Percentiles rank a stretch among this genome's conserved stretches.
Conservation (phyloP, 2,888 invertebrate genomes). For the Glyphotaelius pellucidus region DNA sequence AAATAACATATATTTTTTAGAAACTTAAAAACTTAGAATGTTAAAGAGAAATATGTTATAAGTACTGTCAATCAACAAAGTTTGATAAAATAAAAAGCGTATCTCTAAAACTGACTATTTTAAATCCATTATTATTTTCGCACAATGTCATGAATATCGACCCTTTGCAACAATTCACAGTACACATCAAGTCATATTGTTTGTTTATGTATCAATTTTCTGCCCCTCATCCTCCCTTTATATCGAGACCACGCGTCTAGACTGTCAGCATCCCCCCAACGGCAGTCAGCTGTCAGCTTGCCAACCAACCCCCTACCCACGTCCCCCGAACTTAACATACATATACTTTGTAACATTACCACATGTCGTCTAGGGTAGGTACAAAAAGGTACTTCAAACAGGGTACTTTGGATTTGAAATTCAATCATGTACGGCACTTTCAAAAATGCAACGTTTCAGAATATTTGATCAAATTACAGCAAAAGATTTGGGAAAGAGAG, state of each 20-base stretch:
- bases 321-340: not conserved
- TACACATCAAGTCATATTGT: not conserved
- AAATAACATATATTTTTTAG: too few relatives aligned
- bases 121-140: not conserved
- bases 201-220: constrained; percentile 14
- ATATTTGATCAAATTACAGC: not conserved
- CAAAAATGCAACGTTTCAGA: not conserved
- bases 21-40: too few relatives aligned
- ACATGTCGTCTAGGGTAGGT: not conserved
- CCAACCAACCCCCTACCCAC: not conserved
- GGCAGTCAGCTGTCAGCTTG: constrained; percentile 13
- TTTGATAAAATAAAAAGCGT: too few relatives aligned
- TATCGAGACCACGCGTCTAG: constrained; percentile 3
- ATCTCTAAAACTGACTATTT: too few relatives aligned
- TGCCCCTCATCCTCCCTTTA: not conserved
- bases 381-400: not conserved
- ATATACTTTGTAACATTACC: not conserved
- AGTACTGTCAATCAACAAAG: too few relatives aligned
- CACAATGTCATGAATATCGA: not conserved
- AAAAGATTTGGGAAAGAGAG: not conserved
- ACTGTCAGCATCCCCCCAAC: not conserved
- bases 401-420: not conserved
- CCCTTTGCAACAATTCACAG: not conserved
- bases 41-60: too few relatives aligned
- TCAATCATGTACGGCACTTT: not conserved